These are phyloP conservation scores for Macropis europaea DNA, from an alignment of 2,888 invertebrate genomes.

Conservation along the genomic window DNA sequence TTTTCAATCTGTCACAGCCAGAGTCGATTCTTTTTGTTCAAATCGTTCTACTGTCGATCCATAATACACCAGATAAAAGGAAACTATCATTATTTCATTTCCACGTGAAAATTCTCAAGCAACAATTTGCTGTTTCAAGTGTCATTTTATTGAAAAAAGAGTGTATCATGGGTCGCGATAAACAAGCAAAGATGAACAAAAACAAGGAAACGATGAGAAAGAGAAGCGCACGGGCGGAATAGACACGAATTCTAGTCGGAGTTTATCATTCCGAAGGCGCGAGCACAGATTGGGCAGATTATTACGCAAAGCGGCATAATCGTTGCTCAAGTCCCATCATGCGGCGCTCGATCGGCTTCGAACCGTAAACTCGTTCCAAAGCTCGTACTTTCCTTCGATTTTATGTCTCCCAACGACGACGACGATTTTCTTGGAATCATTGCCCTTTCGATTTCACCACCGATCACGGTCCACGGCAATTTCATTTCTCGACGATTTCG, in stretches of 20 bases:
- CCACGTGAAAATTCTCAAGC: too few species aligned
- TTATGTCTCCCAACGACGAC: background rate
- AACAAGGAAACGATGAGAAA: background rate
- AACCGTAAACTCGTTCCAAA: conserved; percentile 27
- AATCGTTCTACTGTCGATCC: background rate
- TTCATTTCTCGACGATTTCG: background rate
- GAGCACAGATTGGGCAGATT: conserved; percentile 1
- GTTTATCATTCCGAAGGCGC: conserved; percentile 14
- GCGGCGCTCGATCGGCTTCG: conserved; percentile 21
- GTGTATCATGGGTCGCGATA: background rate
- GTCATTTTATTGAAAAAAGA: too few species aligned
- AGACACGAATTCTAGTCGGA: conserved; percentile 16
- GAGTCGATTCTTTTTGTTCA: background rate
- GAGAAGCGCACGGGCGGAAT: conserved; percentile 9
- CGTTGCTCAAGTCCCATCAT: conserved; percentile 2
- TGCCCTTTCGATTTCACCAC: too few species aligned
- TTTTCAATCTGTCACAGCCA: too few species aligned
- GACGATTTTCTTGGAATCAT: conserved; percentile 3
- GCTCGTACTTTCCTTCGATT: background rate
- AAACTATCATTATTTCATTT: too few species aligned
- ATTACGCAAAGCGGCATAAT: conserved; percentile 27
- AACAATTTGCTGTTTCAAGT: too few species aligned
- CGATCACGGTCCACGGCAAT: too few species aligned
- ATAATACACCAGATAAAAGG: background rate
- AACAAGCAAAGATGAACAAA: background rate